phyloP scores from a whole-genome alignment of 2,113 vertebrate genomes.

The Pterophyllum scalare region DNA sequence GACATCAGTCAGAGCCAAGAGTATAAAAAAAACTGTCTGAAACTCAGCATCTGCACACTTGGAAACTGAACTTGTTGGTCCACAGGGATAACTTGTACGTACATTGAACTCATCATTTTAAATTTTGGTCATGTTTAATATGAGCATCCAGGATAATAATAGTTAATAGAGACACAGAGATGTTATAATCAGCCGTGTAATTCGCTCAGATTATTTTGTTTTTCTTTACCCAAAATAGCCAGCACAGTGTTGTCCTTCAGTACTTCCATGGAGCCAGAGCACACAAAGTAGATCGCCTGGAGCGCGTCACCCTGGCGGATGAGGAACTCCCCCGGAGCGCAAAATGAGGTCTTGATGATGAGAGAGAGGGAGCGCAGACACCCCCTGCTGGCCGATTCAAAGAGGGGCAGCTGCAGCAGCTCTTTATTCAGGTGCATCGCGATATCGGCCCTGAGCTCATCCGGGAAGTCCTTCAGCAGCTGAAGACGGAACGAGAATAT shows the following conservation, averaged over 20 bases:
- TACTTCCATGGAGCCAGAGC: slow-evolving; percentile 84
- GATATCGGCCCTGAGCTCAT: slow-evolving; percentile 82
- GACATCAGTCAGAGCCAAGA: background rate
- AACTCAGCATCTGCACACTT: too few species aligned
- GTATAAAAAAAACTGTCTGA: background rate
- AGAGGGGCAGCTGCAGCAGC: slow-evolving; percentile 81
- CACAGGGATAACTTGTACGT: background rate
- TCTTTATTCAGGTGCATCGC: slow-evolving; percentile 84
- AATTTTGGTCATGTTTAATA: background rate
- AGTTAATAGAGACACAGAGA: background rate
- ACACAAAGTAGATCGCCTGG: slow-evolving; percentile 84
- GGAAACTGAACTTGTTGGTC: background rate
- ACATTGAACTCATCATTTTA: background rate
- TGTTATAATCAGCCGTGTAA: background rate
- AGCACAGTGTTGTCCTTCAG: slow-evolving; percentile 83
- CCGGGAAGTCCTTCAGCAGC: slow-evolving; percentile 83
- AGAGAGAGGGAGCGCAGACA: slow-evolving; percentile 83
- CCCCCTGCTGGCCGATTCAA: slow-evolving; percentile 82
- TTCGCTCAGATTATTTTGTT: background rate
- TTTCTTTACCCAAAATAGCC: slow-evolving; percentile 78
- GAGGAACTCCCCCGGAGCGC: slow-evolving; percentile 82
- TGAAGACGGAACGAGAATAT: slow-evolving; percentile 2
- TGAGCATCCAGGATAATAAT: background rate
- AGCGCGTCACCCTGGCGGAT: slow-evolving; percentile 83
- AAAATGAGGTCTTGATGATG: slow-evolving; percentile 83